These are phyloP conservation scores for Pseudonaja textilis DNA, from an alignment of 2,113 vertebrate genomes.

Conservation along the genomic window DNA sequence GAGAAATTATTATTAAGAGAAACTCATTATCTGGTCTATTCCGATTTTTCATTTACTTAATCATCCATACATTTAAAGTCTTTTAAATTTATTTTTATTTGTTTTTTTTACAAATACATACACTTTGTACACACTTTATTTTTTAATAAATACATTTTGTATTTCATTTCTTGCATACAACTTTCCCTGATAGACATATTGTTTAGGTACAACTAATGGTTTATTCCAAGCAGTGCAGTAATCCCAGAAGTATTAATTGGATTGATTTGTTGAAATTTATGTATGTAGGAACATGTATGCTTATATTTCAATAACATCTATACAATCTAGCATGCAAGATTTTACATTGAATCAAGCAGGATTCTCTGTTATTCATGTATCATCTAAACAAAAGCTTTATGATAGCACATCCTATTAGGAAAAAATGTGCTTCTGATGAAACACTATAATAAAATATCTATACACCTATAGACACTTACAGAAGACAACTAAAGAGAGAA, in stretches of 20 bases:
- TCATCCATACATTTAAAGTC: neutral
- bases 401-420: neutral
- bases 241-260: neutral
- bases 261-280: neutral
- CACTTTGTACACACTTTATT: neutral
- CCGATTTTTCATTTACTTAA: neutral
- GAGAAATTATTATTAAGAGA: neutral
- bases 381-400: neutral
- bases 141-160: neutral
- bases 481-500: neutral
- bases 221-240: neutral
- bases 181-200: neutral
- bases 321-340: neutral
- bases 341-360: neutral
- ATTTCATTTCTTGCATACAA: neutral
- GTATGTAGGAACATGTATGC: neutral
- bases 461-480: neutral
- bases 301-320: neutral
- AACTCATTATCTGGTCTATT: neutral
- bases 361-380: neutral
- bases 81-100: neutral
- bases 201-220: neutral
- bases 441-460: neutral
- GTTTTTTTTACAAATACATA: neutral
- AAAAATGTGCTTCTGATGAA: neutral